phyloP scores from a whole-genome alignment of 2,888 invertebrate genomes.

The Himalopsyche tibetana region DNA sequence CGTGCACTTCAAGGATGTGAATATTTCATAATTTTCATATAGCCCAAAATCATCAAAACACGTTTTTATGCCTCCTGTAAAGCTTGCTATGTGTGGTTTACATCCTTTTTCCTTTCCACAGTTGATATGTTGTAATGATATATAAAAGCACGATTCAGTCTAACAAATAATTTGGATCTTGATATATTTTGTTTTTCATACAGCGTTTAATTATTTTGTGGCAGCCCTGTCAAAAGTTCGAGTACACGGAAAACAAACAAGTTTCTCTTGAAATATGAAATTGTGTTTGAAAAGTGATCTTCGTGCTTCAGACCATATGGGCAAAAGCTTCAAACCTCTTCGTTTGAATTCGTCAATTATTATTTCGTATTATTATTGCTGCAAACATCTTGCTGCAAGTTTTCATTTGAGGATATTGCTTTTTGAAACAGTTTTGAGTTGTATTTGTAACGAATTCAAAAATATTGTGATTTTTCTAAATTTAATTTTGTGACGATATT shows the following conservation, averaged over 20 bases:
- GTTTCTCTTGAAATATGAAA: constrained; percentile 2
- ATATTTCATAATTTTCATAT: too few relatives aligned
- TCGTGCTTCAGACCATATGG: constrained; percentile 2
- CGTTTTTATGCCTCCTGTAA: too few relatives aligned
- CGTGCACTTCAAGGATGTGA: too few relatives aligned
- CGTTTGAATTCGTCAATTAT: constrained; percentile 11
- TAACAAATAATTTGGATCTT: too few relatives aligned
- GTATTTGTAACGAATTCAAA: background rate
- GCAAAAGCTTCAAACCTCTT: background rate
- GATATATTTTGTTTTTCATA: too few relatives aligned
- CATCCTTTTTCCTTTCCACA: too few relatives aligned
- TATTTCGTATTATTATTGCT: background rate
- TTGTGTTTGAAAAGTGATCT: constrained; percentile 21
- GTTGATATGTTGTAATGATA: too few relatives aligned
- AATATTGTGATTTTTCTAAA: background rate
- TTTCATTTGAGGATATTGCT: background rate
- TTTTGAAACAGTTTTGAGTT: background rate
- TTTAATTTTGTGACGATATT: background rate
- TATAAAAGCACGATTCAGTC: too few relatives aligned
- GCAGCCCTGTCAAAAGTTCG: background rate
- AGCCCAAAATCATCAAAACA: too few relatives aligned
- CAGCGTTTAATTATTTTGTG: too few relatives aligned
- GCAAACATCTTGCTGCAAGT: background rate
- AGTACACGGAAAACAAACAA: background rate
- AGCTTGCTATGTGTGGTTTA: too few relatives aligned